Evolutionary conservation across 1,140 invertebrate species (phyloP).

Genomic region (Papilio aristodemus): DNA sequence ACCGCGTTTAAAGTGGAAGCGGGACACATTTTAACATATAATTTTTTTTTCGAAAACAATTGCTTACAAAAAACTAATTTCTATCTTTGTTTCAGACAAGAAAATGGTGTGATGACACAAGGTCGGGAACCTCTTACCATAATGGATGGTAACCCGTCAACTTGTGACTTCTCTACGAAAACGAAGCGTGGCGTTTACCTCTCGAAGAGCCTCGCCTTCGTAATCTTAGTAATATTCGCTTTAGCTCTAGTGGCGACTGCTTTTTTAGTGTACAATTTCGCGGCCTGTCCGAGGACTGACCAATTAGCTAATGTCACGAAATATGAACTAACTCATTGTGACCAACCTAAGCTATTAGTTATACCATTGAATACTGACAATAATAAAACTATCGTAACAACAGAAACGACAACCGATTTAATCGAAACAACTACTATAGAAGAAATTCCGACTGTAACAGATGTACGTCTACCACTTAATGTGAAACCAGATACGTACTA

Average conservation of each 20-base stretch:
- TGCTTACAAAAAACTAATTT: background rate
- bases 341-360: constrained; percentile 66
- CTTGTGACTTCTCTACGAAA: constrained; percentile 72
- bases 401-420: constrained; percentile 52
- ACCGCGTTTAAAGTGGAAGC: no score
- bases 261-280: constrained; percentile 86
- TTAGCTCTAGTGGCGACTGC: constrained; percentile 82
- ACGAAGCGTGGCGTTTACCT: constrained; percentile 75
- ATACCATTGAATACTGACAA: constrained; percentile 67
- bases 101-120: constrained; percentile 72
- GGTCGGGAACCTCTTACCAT: constrained; percentile 71
- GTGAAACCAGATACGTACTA: constrained; percentile 86
- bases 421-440: constrained; percentile 46
- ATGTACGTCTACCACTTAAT: constrained; percentile 85
- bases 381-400: constrained; percentile 55
- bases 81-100: constrained; percentile 51
- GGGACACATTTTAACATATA: constrained; percentile 14
- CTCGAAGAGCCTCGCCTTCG: constrained; percentile 73
- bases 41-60: no score
- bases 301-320: constrained; percentile 67
- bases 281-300: constrained; percentile 81
- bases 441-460: constrained; percentile 58
- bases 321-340: constrained; percentile 65
- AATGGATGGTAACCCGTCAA: constrained; percentile 74
- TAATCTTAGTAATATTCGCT: constrained; percentile 78